These are phyloP conservation scores for Gadopsis bispinosus DNA, from an alignment of 2,797 vertebrate species.

Conservation along the genomic window DNA sequence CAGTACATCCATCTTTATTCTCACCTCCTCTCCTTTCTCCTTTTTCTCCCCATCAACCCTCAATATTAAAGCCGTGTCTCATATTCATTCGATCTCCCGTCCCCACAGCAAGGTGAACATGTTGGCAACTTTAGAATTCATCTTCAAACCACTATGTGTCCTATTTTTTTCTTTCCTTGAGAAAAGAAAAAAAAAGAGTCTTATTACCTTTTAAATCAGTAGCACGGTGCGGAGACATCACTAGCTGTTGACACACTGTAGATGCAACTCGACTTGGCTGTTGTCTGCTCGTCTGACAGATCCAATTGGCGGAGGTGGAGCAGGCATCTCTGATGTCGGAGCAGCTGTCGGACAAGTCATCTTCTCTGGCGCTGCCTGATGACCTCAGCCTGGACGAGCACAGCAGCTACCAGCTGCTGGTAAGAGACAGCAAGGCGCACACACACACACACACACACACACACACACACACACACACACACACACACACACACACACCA, in stretches of 20 bases:
- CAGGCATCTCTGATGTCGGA: conserved; percentile 94
- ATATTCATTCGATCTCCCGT: conserved; percentile 1
- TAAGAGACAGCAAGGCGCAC: conserved; percentile 87
- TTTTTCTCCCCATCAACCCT: background rate
- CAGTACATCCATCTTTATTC: background rate
- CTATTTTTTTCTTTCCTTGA: background rate
- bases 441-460: background rate
- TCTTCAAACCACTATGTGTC: background rate
- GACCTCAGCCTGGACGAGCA: conserved; percentile 93
- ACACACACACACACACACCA: background rate
- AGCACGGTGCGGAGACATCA: background rate
- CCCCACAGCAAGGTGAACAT: background rate
- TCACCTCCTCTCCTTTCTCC: background rate
- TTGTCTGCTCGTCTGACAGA: conserved; percentile 78
- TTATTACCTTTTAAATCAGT: background rate
- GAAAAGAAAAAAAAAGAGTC: no score
- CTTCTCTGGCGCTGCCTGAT: conserved; percentile 91
- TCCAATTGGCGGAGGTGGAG: conserved; percentile 95
- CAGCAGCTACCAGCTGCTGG: conserved; percentile 86
- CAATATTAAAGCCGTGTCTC: background rate
- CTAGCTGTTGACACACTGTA: background rate
- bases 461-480: background rate
- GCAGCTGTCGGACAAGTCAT: conserved; percentile 92
- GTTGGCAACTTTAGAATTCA: background rate
- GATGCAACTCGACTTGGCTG: background rate